Conservation (phyloP, 1,140 invertebrate genomes). For the Monochamus saltuarius region DNA sequence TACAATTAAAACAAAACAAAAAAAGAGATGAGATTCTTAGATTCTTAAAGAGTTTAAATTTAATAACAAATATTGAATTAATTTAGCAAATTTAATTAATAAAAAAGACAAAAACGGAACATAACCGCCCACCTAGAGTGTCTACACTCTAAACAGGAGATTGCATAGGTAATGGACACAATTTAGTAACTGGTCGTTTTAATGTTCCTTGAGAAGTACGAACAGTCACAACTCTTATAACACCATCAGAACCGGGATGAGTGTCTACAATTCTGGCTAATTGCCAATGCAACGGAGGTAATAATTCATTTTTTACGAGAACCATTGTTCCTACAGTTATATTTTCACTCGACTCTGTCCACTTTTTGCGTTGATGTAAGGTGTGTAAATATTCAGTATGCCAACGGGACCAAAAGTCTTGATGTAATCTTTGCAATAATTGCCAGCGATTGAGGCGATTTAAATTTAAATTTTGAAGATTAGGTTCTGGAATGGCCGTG, state of each 20-base stretch:
- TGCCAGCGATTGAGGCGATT: slow-evolving; percentile 8
- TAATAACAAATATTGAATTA: no score
- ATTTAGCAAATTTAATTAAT: no score
- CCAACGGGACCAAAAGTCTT: slow-evolving; percentile 32
- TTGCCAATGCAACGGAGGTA: slow-evolving; percentile 33
- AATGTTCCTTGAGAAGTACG: slow-evolving; percentile 2
- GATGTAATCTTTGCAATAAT: slow-evolving; percentile 16
- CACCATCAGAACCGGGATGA: slow-evolving; percentile 42
- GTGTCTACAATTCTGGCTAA: slow-evolving; percentile 42
- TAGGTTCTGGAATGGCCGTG: slow-evolving; percentile 1
- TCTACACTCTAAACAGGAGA: no score
- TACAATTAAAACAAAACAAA: no score
- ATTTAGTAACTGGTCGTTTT: slow-evolving; percentile 8
- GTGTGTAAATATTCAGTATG: slow-evolving; percentile 30
- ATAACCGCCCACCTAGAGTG: no score
- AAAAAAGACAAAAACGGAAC: no score
- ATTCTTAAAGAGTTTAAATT: no score
- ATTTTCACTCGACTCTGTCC: slow-evolving; percentile 5
- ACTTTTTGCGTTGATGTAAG: slow-evolving; percentile 24
- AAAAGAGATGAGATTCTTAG: no score
- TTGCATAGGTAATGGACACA: slow-evolving; percentile 5
- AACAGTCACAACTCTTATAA: slow-evolving; percentile 13
- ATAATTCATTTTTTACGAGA: slow-evolving; percentile 27
- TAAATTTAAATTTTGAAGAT: slow-evolving; percentile 9
- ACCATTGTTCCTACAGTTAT: slow-evolving; percentile 7